Conservation (phyloP, 2,797 vertebrate genomes). For the Selene dorsalis region DNA sequence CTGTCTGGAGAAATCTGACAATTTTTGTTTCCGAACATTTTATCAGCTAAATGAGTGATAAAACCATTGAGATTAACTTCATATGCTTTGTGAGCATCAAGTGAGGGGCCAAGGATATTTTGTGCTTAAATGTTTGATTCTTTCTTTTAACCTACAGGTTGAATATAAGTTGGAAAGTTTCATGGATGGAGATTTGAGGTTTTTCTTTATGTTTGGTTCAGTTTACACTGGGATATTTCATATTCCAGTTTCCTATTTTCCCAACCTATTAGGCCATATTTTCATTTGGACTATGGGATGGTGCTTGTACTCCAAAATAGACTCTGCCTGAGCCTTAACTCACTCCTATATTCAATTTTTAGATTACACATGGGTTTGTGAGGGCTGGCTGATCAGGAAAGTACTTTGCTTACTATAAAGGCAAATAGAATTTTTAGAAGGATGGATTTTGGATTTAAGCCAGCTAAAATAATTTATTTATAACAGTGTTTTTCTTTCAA, state of each 20-base stretch:
- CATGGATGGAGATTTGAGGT: not conserved
- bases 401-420: slow-evolving; percentile 15
- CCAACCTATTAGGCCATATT: not conserved
- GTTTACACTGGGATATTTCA: not conserved
- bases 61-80: not conserved
- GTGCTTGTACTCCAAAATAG: not conserved
- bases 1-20: not conserved
- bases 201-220: not conserved
- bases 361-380: slow-evolving; percentile 7
- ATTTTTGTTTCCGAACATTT: not conserved
- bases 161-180: not conserved
- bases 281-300: not conserved
- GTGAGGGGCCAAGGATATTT: not conserved
- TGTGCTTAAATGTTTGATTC: not conserved
- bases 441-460: slow-evolving; percentile 22
- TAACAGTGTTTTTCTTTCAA: slow-evolving; percentile 31
- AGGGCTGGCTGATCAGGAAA: not conserved
- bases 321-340: not conserved
- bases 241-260: not conserved
- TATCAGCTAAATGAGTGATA: not conserved
- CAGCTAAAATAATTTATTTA: slow-evolving; percentile 53
- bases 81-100: not conserved
- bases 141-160: not conserved
- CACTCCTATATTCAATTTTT: not conserved
- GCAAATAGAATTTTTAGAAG: slow-evolving; percentile 10